Percentiles rank a stretch among this genome's conserved stretches.
Conservation (phyloP, 2,888 invertebrate genomes). For the Mystacides longicornis region DNA sequence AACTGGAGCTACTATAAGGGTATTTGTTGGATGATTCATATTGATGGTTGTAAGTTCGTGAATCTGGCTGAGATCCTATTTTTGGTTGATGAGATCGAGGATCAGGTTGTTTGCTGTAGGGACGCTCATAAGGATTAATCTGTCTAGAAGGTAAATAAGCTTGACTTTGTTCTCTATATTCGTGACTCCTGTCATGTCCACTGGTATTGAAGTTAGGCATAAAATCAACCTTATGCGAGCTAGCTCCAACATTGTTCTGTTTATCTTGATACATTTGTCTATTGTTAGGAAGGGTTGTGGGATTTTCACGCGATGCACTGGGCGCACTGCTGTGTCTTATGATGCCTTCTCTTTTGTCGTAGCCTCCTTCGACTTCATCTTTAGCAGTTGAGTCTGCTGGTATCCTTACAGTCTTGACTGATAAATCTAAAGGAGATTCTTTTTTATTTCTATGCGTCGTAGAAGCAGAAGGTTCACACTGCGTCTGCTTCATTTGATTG, state of each 20-base stretch:
- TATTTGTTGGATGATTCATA: conserved; percentile 13
- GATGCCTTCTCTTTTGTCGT: conserved; percentile 37
- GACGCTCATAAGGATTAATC: conserved; percentile 24
- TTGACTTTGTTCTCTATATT: conserved; percentile 17
- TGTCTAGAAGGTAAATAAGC: conserved; percentile 28
- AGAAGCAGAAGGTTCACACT: conserved; percentile 19
- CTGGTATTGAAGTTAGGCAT: conserved; percentile 62
- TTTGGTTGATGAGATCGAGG: conserved; percentile 28
- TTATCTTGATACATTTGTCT: conserved; percentile 14
- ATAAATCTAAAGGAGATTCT: conserved; percentile 79
- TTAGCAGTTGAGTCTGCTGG: conserved; percentile 81
- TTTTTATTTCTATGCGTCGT: conserved; percentile 47
- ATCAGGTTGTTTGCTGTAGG: conserved; percentile 34
- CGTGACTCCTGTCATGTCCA: conserved; percentile 35
- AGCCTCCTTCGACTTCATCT: conserved; percentile 51
- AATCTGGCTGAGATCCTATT: conserved; percentile 12
- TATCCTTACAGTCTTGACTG: conserved; percentile 82
- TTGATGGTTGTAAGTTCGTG: conserved; percentile 13
- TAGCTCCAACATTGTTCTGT: conserved; percentile 28
- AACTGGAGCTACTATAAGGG: conserved; percentile 13
- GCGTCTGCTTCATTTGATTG: conserved; percentile 33
- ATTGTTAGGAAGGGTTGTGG: conserved; percentile 30
- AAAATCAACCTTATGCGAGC: conserved; percentile 71
- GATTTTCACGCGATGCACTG: conserved; percentile 35
- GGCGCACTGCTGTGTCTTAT: conserved; percentile 14